phyloP scores from a whole-genome alignment of 2,113 vertebrate species.

The human region DNA sequence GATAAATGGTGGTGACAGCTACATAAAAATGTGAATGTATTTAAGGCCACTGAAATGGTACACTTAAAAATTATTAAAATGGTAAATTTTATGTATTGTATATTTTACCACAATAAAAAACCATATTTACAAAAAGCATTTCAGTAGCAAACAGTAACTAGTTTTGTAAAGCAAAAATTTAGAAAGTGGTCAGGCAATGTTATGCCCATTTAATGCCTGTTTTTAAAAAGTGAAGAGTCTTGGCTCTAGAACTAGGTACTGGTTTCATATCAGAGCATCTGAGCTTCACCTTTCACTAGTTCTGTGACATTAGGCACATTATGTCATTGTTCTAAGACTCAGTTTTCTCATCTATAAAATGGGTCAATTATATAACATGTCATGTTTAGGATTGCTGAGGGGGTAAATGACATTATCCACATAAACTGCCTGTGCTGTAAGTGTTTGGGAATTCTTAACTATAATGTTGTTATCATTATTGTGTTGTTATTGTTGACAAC shows the following conservation, averaged over 20 bases:
- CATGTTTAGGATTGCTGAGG: neutral
- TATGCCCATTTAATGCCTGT: neutral
- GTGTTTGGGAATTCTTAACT: neutral
- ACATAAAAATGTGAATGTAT: rapidly evolving
- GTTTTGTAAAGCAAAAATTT: neutral
- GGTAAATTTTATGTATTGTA: neutral
- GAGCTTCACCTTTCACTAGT: neutral
- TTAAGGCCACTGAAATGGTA: neutral
- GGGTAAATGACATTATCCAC: neutral
- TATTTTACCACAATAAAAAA: neutral
- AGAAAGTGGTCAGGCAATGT: neutral
- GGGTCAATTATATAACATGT: neutral
- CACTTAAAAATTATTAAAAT: neutral
- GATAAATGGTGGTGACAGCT: neutral
- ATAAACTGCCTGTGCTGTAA: neutral
- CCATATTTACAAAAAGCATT: neutral
- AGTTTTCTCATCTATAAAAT: neutral
- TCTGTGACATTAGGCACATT: neutral
- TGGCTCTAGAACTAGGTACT: neutral
- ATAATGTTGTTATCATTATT: neutral
- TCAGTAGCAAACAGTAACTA: neutral
- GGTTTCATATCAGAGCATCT: neutral
- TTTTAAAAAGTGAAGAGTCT: neutral
- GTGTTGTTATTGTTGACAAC: neutral
- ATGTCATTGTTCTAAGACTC: neutral